Evolutionary conservation across 2,113 vertebrate species (phyloP).

Genomic region (Mormyrus iriodes): DNA sequence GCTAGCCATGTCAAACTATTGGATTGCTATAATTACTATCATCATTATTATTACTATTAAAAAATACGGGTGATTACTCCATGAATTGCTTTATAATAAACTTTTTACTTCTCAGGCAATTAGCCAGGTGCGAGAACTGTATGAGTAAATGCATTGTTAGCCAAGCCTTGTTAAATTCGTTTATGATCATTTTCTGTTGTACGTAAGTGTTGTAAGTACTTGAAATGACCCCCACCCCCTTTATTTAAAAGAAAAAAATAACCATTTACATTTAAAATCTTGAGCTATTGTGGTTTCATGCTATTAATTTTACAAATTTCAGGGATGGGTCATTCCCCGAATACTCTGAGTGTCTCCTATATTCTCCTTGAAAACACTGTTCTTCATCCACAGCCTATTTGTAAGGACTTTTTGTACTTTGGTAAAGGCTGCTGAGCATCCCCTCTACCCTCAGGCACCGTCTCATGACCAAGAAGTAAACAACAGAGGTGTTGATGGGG

Average conservation of each 20-base stretch:
- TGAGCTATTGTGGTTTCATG: neutral
- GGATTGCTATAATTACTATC: neutral
- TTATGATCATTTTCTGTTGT: neutral
- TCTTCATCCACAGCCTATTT: neutral
- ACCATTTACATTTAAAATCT: neutral
- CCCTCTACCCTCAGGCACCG: constrained; percentile 36
- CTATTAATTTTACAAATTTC: neutral
- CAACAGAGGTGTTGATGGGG: constrained; percentile 13
- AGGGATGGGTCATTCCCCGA: neutral
- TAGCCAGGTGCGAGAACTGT: neutral
- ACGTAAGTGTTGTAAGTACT: neutral
- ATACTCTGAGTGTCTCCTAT: neutral
- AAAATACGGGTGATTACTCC: neutral
- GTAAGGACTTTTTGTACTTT: neutral
- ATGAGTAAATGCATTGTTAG: neutral
- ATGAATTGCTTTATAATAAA: neutral
- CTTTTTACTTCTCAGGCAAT: neutral
- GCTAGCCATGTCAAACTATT: neutral
- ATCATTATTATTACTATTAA: neutral
- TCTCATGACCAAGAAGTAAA: constrained; percentile 50
- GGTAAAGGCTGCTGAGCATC: neutral
- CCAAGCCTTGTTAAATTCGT: neutral
- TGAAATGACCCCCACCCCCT: neutral
- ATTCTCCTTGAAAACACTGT: neutral
- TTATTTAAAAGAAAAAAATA: neutral